Base-by-base conservation (phyloP, 2,113 vertebrate species). In the Dicrurus megarhynchus region DNA sequence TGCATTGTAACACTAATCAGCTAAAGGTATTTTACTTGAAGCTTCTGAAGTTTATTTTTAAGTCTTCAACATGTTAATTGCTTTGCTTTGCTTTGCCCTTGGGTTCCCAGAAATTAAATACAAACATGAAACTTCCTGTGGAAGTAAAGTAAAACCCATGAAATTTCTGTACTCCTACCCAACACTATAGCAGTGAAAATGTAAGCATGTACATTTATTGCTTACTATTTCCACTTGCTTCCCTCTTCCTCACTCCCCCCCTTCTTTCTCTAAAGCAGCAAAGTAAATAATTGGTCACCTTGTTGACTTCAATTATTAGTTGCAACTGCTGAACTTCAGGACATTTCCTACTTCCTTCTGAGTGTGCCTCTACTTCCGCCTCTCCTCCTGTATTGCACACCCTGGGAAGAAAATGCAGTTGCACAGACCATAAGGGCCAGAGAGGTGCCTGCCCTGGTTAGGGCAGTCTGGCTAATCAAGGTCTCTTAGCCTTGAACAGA, bases 11-110 rank as follows among this genome's bases (percentile, higher is more conserved):
- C 35, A 61, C 76, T 95, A 94, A 96, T 92, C 92, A 95, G 89
- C 90, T 94, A 79, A 95, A 96, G 69, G 91, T 95, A 95, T 95
- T 95, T 97, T 75, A 84, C 89, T 93, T 89, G 83, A 95, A 87
- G 76, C 80, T 71, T 87, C 65, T 87, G 84, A 93, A 84, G 57
- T 95, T 95, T 94, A 95, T 94, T 93, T 96, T 93, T 89, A 96
- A 95, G 87, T 91, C 92, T 93, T 91, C 68, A 71, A 77, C 56
- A 87, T 90, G 91, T 91, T 96, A 97, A 97, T 95, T 96, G 86
- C 80, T 92, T 91, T 91, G 86, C 80, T 92, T 91, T 91, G 42
- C 64, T 85, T 94, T 96, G 95, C 93, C 97, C 77, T 87, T 90
- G 82, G 91, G 83, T 90, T 96, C 63, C 70, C 85, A 92, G 77